A percentile compares a stretch with the other conserved stretches of the same genome.
Evolutionary conservation across 2,113 vertebrate species (phyloP).

Genomic region (Sturnira hondurensis): DNA sequence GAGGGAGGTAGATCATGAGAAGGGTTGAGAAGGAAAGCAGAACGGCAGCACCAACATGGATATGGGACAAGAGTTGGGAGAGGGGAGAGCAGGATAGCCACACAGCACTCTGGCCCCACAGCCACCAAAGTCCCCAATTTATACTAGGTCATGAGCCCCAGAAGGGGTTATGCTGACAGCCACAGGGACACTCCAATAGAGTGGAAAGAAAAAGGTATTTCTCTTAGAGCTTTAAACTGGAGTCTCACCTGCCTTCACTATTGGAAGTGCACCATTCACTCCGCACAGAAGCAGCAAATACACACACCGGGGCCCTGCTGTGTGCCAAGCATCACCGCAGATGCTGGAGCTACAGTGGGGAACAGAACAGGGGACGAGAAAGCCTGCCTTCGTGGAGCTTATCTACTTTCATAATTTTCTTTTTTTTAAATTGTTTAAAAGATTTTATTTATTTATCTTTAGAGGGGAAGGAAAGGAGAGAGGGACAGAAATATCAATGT

Average conservation of each 20-base stretch:
- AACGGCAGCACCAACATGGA: background rate
- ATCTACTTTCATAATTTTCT: too few species aligned
- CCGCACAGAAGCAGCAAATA: background rate
- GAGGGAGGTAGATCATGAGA: background rate
- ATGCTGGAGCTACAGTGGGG: background rate
- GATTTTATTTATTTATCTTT: too few species aligned
- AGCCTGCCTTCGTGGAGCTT: background rate
- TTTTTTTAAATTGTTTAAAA: too few species aligned
- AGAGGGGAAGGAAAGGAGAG: too few species aligned
- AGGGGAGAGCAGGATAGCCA: background rate
- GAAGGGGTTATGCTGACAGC: background rate
- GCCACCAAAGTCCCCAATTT: background rate
- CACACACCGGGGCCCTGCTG: rapidly evolving
- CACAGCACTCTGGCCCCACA: background rate
- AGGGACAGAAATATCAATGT: too few species aligned
- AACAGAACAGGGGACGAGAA: background rate
- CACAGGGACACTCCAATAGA: background rate
- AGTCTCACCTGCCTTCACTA: background rate
- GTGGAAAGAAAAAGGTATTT: background rate
- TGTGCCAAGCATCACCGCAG: background rate
- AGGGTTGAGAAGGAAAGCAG: background rate
- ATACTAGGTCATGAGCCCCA: background rate
- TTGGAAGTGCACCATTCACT: background rate
- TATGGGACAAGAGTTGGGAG: background rate
- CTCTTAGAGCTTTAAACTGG: background rate